Percentiles rank a stretch among this genome's conserved stretches.
These are phyloP conservation scores for Saguinus imperator DNA, from an alignment of 2,113 vertebrate species.

Conservation along the genomic window DNA sequence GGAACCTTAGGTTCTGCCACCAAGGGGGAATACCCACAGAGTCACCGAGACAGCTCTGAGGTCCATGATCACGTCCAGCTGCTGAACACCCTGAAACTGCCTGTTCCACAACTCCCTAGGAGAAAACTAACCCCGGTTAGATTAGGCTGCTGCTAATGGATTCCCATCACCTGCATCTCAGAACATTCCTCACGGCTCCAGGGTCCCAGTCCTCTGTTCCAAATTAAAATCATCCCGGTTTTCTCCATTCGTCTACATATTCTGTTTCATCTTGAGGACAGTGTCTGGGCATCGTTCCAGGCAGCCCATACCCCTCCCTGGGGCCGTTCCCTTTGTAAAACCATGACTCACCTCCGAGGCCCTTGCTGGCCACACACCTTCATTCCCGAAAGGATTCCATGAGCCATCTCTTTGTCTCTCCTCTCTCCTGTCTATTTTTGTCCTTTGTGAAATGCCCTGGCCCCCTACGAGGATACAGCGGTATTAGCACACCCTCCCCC, in stretches of 20 bases:
- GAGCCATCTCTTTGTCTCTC: conserved; percentile 62
- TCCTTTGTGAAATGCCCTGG: conserved; percentile 64
- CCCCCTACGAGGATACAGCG: conserved; percentile 43
- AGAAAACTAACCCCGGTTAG: neutral
- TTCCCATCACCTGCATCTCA: neutral
- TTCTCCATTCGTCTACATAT: neutral
- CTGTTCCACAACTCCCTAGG: neutral
- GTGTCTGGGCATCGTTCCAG: neutral
- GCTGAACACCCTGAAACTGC: neutral
- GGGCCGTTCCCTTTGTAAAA: neutral
- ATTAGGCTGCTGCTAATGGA: neutral
- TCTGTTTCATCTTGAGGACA: neutral
- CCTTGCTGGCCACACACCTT: neutral
- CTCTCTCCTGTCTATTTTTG: conserved; percentile 68
- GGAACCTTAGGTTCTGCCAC: neutral
- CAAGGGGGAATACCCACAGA: neutral
- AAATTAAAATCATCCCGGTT: neutral
- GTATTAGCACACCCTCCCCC: conserved; percentile 43
- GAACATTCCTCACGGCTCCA: neutral
- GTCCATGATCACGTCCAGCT: neutral
- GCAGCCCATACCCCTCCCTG: neutral
- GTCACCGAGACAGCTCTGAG: neutral
- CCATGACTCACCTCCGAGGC: conserved; percentile 31
- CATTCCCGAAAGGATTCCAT: conserved; percentile 42
- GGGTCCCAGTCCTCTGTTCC: neutral